Evolutionary conservation across 2,797 vertebrate genomes (phyloP).

Genomic region (Myotis daubentonii): DNA sequence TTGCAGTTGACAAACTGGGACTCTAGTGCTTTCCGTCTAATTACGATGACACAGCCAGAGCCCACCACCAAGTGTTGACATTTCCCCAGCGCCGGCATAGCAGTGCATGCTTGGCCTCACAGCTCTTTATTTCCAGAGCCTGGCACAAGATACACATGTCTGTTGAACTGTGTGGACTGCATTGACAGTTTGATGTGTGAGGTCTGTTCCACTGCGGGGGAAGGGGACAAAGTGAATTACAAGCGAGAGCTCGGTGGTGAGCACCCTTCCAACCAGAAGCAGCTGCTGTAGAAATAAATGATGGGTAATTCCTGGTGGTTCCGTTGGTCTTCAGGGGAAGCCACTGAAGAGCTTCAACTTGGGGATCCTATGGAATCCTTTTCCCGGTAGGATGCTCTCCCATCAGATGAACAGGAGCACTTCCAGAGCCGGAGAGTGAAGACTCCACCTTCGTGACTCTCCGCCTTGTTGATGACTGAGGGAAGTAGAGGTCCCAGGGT

Average conservation of each 20-base stretch:
- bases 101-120: neutral
- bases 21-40: neutral
- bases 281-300: fast-evolving
- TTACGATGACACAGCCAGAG: neutral
- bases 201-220: too few species aligned
- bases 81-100: fast-evolving
- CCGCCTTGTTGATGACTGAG: neutral
- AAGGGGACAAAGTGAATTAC: neutral
- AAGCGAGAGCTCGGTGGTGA: neutral
- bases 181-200: neutral
- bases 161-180: neutral
- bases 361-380: neutral
- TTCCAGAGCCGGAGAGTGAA: neutral
- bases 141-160: too few species aligned
- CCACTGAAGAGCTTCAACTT: neutral
- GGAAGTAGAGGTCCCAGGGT: neutral
- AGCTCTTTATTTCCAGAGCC: neutral
- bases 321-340: neutral
- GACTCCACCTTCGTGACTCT: neutral
- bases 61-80: neutral
- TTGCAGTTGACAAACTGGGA: neutral
- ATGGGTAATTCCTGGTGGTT: neutral
- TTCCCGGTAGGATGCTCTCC: neutral
- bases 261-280: neutral
- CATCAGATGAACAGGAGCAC: neutral